Conservation (phyloP, 2,888 invertebrate genomes). For the Eubasilissa splendida region DNA sequence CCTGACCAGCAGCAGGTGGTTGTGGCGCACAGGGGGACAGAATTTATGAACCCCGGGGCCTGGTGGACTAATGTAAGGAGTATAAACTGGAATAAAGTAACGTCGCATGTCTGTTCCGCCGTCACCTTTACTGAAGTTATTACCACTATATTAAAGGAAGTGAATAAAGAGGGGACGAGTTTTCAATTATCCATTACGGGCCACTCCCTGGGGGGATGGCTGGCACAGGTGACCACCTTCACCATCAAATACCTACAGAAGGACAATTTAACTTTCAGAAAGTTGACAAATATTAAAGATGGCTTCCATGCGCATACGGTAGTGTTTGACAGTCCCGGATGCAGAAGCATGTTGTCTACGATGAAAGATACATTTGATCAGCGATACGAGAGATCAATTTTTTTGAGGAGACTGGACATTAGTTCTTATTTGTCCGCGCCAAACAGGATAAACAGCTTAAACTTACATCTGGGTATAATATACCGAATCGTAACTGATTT, state of each 20-base stretch:
- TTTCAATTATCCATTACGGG: not conserved
- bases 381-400: not conserved
- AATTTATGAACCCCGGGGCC: no score
- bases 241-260: not conserved
- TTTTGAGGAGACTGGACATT: not conserved
- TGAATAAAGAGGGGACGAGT: not conserved
- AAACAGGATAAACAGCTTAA: not conserved
- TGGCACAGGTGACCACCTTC: conserved; percentile 13
- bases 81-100: not conserved
- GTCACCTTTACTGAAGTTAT: not conserved
- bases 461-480: not conserved
- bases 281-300: not conserved
- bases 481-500: not conserved
- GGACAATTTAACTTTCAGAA: no score
- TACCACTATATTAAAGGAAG: not conserved
- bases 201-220: not conserved
- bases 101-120: not conserved
- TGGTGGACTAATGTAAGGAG: not conserved
- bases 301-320: not conserved
- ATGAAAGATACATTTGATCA: not conserved
- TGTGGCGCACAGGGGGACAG: no score
- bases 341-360: not conserved
- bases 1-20: no score
- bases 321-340: not conserved
- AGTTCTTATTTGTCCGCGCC: not conserved